Evolutionary conservation across 2,113 vertebrate genomes (phyloP), one percentile per base, ranked within the genome.

Genomic region (Phainopepla nitens): DNA sequence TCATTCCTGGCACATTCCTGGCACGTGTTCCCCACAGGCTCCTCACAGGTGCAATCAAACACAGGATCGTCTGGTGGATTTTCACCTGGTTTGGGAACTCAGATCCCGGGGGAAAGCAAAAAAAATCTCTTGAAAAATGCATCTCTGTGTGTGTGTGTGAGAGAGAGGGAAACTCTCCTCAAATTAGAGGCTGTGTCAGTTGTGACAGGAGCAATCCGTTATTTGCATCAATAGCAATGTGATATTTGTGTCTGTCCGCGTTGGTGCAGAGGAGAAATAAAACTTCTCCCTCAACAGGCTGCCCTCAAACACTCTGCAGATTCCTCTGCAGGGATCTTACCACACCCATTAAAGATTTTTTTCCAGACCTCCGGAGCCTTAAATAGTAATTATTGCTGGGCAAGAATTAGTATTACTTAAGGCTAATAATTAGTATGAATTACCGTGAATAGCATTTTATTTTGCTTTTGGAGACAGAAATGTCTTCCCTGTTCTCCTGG

Each of bases 231-330:
- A 42, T 50, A 71, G 87, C 23, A 92, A 60, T 29, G 57, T 9
- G 90, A 49, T 89, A 81, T 88, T 95, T 95, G 12, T 71, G 80
- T 41, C 76, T 89, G 60, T 81, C 51, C 0, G 0, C 61, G 49
- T 4, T 27, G 82, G 68, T 79, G 71, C 5, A 21, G 80, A 39
- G 49, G n/a, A 92, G 76, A 75, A 92, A 90, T 89, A 65, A 92
- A 96, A 96, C 90, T 89, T 93, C 65, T 86, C 61, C 80, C 76
- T 93, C 88, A 80, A 65, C 70, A 85, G 84, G 77, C 87, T 95
- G 77, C 71, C 73, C 70, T 65, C 66, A 31, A 82, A 82, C 2
- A 1, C 39, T 13, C 6, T 47, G 53, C 29, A 90, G 53, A 75
- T 90, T 60, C 56, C 71, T 70, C 82, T 41, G 75, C 82, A 24